A percentile compares a stretch with the other conserved stretches of the same genome.
phyloP scores from a whole-genome alignment of 2,113 vertebrate genomes.

The Grammomys surdaster region DNA sequence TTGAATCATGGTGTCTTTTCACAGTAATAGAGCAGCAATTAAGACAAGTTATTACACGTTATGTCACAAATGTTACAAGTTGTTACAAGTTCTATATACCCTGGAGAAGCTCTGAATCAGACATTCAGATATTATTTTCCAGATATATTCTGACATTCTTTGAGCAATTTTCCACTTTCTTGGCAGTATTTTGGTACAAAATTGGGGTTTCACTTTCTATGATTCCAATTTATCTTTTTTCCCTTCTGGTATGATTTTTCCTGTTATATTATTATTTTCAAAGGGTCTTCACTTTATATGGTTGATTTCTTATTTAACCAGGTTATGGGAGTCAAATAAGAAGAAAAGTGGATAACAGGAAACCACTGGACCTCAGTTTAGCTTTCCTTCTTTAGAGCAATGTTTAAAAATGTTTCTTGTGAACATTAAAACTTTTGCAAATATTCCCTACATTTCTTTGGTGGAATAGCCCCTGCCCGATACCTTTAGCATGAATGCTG shows the following conservation, averaged over 20 bases:
- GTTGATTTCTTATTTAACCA: constrained; percentile 35
- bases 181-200: neutral
- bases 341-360: neutral
- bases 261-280: constrained; percentile 33
- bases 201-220: neutral
- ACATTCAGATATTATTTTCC: neutral
- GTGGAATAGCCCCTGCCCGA: neutral
- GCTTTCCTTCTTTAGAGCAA: neutral
- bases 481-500: neutral
- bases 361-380: neutral
- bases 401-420: constrained; percentile 5
- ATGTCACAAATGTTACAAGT: too few relatives aligned
- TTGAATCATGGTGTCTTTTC: neutral
- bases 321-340: neutral
- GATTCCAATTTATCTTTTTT: neutral
- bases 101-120: neutral
- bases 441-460: neutral
- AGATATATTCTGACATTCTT: constrained; percentile 25
- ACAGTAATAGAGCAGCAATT: neutral
- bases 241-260: neutral
- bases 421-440: neutral
- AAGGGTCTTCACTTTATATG: neutral
- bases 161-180: neutral
- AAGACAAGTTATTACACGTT: neutral
- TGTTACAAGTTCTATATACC: neutral